Conservation (phyloP, 2,888 invertebrate species). For the Tachystola acroxantha region DNA sequence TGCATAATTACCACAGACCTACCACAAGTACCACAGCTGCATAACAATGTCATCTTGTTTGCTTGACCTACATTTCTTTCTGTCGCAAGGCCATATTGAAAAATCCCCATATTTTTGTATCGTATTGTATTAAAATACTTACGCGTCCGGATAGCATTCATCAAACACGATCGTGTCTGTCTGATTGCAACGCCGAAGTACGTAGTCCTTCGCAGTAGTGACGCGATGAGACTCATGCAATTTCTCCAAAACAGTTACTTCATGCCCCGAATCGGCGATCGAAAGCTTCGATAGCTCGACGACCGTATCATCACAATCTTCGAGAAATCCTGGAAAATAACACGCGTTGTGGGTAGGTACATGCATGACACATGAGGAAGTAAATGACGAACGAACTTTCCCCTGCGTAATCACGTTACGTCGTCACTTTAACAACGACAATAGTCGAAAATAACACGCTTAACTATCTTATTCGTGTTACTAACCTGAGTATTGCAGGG, state of each 20-base stretch:
- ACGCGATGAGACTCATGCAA: constrained; percentile 58
- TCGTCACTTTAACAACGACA: constrained; percentile 21
- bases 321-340: constrained; percentile 67
- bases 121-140: too few relatives aligned
- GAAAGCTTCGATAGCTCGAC: constrained; percentile 73
- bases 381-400: constrained; percentile 57
- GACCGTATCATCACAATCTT: constrained; percentile 78
- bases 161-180: constrained; percentile 79
- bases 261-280: constrained; percentile 64
- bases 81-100: constrained; percentile 16
- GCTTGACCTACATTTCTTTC: constrained; percentile 33
- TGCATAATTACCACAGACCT: constrained; percentile 5
- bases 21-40: constrained; percentile 19
- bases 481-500: constrained; percentile 76
- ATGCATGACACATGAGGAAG: constrained; percentile 64
- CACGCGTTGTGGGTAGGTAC: constrained; percentile 26
- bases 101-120: too few relatives aligned
- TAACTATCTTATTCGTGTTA: constrained; percentile 12
- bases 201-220: constrained; percentile 64
- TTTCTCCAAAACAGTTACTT: constrained; percentile 62
- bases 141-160: constrained; percentile 82
- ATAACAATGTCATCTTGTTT: constrained; percentile 26
- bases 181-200: constrained; percentile 83
- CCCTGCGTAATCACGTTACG: constrained; percentile 59
- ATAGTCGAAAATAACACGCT: too few relatives aligned